These are phyloP conservation scores for Meiosimyza decipiens DNA, from an alignment of 2,888 invertebrate genomes.

Conservation along the genomic window DNA sequence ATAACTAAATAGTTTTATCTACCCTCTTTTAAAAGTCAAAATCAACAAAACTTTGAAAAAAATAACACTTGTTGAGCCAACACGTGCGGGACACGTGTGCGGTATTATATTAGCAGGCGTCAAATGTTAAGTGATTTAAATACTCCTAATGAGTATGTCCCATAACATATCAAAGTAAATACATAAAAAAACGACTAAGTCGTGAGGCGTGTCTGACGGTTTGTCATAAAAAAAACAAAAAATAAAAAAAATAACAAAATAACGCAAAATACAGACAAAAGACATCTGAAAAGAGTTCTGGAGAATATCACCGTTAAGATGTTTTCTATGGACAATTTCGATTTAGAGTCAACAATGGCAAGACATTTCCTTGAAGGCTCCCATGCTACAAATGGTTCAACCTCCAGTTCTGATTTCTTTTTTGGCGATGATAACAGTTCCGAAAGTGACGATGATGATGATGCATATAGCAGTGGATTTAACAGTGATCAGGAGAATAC, in stretches of 20 bases:
- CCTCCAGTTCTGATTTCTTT: constrained; percentile 74
- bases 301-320: constrained; percentile 58
- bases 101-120: constrained; percentile 23
- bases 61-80: constrained; percentile 20
- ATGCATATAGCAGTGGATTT: constrained; percentile 76
- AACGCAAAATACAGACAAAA: constrained; percentile 3
- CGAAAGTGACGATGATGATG: constrained; percentile 61
- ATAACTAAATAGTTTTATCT: no score
- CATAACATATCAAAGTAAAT: background rate
- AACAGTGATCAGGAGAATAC: constrained; percentile 87
- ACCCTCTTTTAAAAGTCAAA: no score
- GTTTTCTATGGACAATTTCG: constrained; percentile 77
- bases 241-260: background rate
- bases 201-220: background rate
- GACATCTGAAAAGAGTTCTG: constrained; percentile 11
- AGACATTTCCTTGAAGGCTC: constrained; percentile 72
- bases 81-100: constrained; percentile 58
- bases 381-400: constrained; percentile 72
- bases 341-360: constrained; percentile 75
- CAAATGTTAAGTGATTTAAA: constrained; percentile 36
- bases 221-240: background rate
- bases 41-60: no score
- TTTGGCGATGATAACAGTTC: constrained; percentile 69
- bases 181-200: background rate
- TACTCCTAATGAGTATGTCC: background rate